phyloP scores from a whole-genome alignment of 2,888 invertebrate genomes.

The Ptilodon capucinus region DNA sequence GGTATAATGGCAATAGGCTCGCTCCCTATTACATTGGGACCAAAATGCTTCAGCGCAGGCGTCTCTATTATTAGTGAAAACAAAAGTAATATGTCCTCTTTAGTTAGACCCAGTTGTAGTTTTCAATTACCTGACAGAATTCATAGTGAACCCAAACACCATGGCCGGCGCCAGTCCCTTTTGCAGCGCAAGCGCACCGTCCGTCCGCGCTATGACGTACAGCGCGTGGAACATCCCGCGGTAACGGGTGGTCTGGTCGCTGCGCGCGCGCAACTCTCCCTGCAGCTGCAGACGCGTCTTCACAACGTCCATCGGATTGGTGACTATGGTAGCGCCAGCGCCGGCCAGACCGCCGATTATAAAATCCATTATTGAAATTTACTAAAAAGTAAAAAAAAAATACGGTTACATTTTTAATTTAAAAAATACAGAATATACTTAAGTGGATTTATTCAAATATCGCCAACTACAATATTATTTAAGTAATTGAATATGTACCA shows the following conservation, averaged over 20 bases:
- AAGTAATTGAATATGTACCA: too few species aligned
- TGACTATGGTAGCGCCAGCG: constrained; percentile 89
- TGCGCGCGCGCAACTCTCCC: constrained; percentile 85
- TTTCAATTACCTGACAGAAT: constrained; percentile 75
- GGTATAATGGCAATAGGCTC: too few species aligned
- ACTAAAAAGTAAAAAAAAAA: too few species aligned
- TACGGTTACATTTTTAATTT: too few species aligned
- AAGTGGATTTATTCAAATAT: too few species aligned
- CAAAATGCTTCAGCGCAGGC: too few species aligned
- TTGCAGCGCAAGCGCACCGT: constrained; percentile 89
- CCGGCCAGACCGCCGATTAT: constrained; percentile 87
- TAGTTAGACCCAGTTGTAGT: too few species aligned
- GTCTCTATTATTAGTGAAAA: too few species aligned
- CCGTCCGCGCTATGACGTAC: constrained; percentile 86
- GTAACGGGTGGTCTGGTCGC: constrained; percentile 79
- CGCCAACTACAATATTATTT: too few species aligned
- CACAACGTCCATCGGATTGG: constrained; percentile 94
- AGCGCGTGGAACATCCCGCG: constrained; percentile 90
- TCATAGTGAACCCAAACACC: constrained; percentile 88
- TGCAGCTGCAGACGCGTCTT: constrained; percentile 95
- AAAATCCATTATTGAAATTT: constrained; percentile 83
- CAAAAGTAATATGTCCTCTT: too few species aligned
- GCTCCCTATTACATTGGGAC: too few species aligned
- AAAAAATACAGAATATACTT: too few species aligned
- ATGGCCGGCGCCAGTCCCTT: constrained; percentile 92